These are phyloP conservation scores for Scaptomyza caliginosa DNA, from an alignment of 2,888 invertebrate genomes.

Conservation along the genomic window DNA sequence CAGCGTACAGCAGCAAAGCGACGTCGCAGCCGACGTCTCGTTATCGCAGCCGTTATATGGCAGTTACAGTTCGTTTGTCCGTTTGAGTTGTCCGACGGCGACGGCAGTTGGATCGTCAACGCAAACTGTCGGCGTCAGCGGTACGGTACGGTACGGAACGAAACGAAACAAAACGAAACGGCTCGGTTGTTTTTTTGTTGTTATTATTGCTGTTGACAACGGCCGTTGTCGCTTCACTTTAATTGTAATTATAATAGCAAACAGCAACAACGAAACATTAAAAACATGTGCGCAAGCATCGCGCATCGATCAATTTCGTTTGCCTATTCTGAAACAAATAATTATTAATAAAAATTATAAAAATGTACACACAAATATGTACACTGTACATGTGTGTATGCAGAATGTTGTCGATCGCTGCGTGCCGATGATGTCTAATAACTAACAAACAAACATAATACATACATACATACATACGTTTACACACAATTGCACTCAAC, in stretches of 20 bases:
- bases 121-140: background rate
- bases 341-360: background rate
- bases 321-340: conserved; percentile 21
- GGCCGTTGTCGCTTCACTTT: conserved; percentile 33
- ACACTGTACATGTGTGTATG: no score
- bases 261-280: conserved; percentile 23
- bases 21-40: conserved; percentile 2
- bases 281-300: conserved; percentile 11
- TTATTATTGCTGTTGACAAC: conserved; percentile 38
- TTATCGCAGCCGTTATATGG: conserved; percentile 22
- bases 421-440: conserved; percentile 28
- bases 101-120: conserved; percentile 36
- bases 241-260: conserved; percentile 58
- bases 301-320: conserved; percentile 39
- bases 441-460: background rate
- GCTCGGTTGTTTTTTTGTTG: conserved; percentile 11
- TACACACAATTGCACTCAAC: conserved; percentile 43
- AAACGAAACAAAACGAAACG: background rate
- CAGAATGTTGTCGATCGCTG: conserved; percentile 47
- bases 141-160: conserved; percentile 1
- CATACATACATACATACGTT: background rate
- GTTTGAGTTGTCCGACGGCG: conserved; percentile 49
- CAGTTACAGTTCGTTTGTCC: conserved; percentile 46
- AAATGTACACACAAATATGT: background rate
- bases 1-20: conserved; percentile 2